These are phyloP conservation scores for Heteractis magnifica DNA, from an alignment of 92 coral and sea anemone genomes.

Conservation along the genomic window DNA sequence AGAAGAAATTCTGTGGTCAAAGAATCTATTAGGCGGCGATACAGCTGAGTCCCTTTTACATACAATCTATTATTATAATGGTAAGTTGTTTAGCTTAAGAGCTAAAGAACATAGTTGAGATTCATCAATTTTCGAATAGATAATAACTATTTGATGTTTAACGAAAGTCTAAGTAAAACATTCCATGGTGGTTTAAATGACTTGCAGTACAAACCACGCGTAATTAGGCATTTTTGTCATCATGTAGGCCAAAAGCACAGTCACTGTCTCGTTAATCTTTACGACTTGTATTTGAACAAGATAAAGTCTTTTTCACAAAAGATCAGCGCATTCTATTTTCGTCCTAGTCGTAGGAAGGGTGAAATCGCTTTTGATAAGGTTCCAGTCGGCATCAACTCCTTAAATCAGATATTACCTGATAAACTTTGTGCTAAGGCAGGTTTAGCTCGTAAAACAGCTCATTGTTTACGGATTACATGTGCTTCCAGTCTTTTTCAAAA, in stretches of 20 bases:
- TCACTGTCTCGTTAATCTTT: background rate
- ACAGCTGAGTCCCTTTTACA: background rate
- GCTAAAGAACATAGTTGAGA: background rate
- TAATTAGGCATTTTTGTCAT: background rate
- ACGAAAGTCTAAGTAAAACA: background rate
- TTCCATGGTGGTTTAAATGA: too few species aligned
- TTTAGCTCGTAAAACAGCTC: background rate
- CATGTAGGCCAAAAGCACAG: background rate
- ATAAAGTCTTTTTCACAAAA: background rate
- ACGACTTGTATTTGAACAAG: background rate
- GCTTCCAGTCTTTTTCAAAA: background rate
- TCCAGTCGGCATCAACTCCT: too few species aligned
- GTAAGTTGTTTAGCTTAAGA: background rate
- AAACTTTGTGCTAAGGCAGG: too few species aligned
- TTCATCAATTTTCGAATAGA: too few species aligned
- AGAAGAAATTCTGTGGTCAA: background rate
- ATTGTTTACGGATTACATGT: background rate
- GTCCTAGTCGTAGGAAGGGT: too few species aligned
- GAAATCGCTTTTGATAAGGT: too few species aligned
- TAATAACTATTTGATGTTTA: background rate
- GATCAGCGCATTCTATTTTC: too few species aligned
- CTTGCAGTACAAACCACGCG: too few species aligned
- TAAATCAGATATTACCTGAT: too few species aligned
- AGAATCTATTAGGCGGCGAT: background rate
- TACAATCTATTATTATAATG: background rate